Conservation (phyloP, 2,888 invertebrate species). For the Phalera bucephala region DNA sequence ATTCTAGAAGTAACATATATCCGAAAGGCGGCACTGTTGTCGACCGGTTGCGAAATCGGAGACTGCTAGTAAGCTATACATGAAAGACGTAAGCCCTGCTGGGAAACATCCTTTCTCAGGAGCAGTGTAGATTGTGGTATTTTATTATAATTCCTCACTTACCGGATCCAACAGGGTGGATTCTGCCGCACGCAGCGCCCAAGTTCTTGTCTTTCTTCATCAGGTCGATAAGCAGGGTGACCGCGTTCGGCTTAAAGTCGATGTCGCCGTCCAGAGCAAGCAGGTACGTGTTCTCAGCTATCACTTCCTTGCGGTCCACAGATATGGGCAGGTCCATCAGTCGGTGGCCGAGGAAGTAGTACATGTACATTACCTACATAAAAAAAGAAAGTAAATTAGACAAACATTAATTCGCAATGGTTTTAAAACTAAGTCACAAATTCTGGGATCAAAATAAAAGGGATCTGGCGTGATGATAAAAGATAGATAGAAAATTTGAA, state of each 20-base stretch:
- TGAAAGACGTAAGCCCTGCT: too few species aligned
- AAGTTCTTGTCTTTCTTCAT: conserved; percentile 92
- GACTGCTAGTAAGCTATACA: too few species aligned
- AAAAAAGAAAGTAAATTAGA: conserved; percentile 1
- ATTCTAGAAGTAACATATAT: too few species aligned
- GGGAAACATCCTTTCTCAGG: too few species aligned
- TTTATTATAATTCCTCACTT: too few species aligned
- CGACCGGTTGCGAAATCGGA: too few species aligned
- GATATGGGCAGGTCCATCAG: conserved; percentile 87
- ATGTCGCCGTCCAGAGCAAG: conserved; percentile 95
- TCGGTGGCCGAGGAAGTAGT: conserved; percentile 92
- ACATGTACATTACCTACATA: conserved; percentile 94
- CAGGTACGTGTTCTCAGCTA: conserved; percentile 92
- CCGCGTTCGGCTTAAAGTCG: conserved; percentile 92
- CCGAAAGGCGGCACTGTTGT: too few species aligned
- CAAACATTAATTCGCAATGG: background rate
- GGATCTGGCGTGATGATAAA: too few species aligned
- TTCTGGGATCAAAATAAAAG: too few species aligned
- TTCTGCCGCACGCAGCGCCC: conserved; percentile 94
- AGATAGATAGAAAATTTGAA: too few species aligned
- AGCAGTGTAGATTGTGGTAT: too few species aligned
- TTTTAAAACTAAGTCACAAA: background rate
- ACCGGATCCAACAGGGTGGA: conserved; percentile 92
- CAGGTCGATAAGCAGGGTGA: conserved; percentile 90
- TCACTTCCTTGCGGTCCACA: conserved; percentile 84